These are phyloP conservation scores for Saguinus midas DNA, from an alignment of 2,113 vertebrate species.

Conservation along the genomic window DNA sequence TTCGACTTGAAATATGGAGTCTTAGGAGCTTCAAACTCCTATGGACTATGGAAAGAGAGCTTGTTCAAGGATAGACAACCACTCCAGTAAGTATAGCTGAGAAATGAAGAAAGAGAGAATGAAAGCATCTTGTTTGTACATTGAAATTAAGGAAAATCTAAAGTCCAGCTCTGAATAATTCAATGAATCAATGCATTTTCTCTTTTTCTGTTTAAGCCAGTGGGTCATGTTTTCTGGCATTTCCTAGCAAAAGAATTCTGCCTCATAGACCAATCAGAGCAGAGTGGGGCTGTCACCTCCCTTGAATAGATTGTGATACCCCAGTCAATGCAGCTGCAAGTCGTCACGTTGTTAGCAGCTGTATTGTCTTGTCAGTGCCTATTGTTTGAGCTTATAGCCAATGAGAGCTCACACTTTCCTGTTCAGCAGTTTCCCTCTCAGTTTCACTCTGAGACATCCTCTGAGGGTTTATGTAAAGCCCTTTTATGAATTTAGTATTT, in stretches of 20 bases:
- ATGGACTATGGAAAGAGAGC: background rate
- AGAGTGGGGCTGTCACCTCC: background rate
- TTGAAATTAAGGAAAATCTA: background rate
- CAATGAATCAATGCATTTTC: background rate
- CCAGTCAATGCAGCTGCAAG: background rate
- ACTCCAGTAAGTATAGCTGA: background rate
- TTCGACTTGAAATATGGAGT: background rate
- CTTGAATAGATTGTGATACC: background rate
- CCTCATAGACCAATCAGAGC: background rate
- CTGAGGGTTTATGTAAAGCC: constrained; percentile 56
- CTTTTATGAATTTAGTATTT: constrained; percentile 73
- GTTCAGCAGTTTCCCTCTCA: background rate
- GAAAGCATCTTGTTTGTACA: background rate
- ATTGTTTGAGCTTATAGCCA: background rate
- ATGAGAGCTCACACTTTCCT: background rate
- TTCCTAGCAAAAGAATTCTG: background rate
- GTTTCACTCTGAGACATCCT: background rate
- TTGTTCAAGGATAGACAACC: background rate
- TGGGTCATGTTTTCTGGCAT: background rate
- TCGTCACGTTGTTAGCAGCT: background rate
- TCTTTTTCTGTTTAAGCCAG: background rate
- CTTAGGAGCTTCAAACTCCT: background rate
- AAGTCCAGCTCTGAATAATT: background rate
- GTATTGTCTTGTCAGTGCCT: background rate
- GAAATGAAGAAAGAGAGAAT: background rate